Evolutionary conservation across 2,888 invertebrate genomes (phyloP), one percentile per base, ranked within the genome.

Genomic region (Ichneumon xanthorius): DNA sequence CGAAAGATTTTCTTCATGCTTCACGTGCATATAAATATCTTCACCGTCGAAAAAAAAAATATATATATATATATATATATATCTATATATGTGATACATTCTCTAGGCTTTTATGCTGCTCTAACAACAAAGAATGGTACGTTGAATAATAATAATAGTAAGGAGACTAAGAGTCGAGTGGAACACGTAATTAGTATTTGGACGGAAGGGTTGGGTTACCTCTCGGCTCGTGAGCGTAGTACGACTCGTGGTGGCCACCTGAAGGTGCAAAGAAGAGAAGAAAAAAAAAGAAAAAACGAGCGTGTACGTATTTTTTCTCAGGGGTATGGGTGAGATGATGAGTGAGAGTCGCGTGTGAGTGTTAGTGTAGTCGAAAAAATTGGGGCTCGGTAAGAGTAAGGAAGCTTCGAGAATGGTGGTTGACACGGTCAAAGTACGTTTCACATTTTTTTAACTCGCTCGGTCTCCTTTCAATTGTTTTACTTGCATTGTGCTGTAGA

Each of bases 191-290:
- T 82, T 87, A 77, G 82, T 67, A 50, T 76, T 85, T 50, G 80
- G 73, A 87, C 85, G 87, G 86, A 84, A 89, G 89, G 90, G 88
- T 88, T 88, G 87, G 85, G 86, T 96, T 96, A 96, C 97, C 97
- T 96, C 97, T 95, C 92, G 96, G 96, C 94, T 96, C 96, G 94
- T 96, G 96, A 94, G 95, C 95, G 94, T 96, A 96, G 94, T 95
- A 95, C 91, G 95, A 94, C 91, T 95, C 95, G 92, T 95, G 95
- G 92, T 95, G 95, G 87, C 91, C 90, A 92, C 95, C 95, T 96
- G 95, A 90, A 94, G 88, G 87, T 85, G 82, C 83, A 72, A 70
- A 55, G 70, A 83, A 22, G 83, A 85, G 50, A 73, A 78, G 58
- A 55, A 80, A 76, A 63, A 53, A 70, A 58, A 76, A 55, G 65